Conservation (phyloP, 2,113 vertebrate genomes). For the Dendropsophus ebraccatus region DNA sequence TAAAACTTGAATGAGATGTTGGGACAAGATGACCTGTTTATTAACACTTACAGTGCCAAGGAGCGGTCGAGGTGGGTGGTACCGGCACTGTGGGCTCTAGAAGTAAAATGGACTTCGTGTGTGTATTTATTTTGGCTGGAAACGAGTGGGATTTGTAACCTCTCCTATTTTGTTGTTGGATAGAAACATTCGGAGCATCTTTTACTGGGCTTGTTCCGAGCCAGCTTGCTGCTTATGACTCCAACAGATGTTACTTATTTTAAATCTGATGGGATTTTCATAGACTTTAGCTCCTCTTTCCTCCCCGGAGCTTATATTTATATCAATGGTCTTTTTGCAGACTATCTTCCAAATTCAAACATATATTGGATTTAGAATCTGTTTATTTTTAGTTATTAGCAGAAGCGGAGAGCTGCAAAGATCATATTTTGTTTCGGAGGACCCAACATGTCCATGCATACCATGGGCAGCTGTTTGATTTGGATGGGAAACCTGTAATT, state of each 20-base stretch:
- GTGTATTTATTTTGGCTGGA: conserved; percentile 13
- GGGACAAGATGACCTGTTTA: neutral
- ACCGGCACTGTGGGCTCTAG: neutral
- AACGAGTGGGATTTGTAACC: neutral
- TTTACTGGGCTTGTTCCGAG: neutral
- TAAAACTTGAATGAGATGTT: neutral
- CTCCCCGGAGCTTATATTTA: conserved; percentile 12
- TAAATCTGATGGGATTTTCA: conserved; percentile 31
- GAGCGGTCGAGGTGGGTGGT: conserved; percentile 22
- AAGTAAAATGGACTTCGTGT: neutral
- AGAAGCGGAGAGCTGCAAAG: neutral
- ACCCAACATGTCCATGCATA: neutral
- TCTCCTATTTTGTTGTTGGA: conserved; percentile 17
- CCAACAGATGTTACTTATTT: conserved; percentile 53
- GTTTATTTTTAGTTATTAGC: neutral
- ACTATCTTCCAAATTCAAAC: neutral
- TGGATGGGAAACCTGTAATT: neutral
- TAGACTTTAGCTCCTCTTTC: conserved; percentile 3
- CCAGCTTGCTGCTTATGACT: conserved; percentile 12
- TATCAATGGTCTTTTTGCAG: neutral
- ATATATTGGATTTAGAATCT: neutral
- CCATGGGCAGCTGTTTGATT: neutral
- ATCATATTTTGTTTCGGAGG: neutral
- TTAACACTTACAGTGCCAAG: neutral
- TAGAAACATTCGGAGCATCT: neutral